Conservation (phyloP, 2,888 invertebrate species). For the Cheiracanthium punctorium region DNA sequence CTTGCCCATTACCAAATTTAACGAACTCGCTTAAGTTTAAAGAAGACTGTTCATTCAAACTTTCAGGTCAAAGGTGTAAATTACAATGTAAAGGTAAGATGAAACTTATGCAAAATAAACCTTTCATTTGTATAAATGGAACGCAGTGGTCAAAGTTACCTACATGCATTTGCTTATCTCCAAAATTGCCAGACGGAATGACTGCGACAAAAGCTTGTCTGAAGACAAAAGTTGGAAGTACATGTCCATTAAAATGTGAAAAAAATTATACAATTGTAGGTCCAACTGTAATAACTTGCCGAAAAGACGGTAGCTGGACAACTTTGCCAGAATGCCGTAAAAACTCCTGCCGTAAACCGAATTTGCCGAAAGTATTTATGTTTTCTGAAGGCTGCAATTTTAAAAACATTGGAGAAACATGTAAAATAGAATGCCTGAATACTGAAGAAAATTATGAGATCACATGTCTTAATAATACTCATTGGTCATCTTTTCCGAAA, state of each 20-base stretch:
- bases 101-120: not conserved
- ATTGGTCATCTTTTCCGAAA: constrained; percentile 26
- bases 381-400: not conserved
- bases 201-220: not conserved
- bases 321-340: not conserved
- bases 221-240: not conserved
- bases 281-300: not conserved
- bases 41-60: not conserved
- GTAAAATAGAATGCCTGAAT: not conserved
- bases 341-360: not conserved
- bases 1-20: constrained; percentile 11
- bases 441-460: not conserved
- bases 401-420: not conserved
- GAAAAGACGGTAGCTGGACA: not conserved
- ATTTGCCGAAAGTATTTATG: not conserved
- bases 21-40: not conserved
- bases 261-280: not conserved
- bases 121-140: not conserved
- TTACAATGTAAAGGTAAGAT: not conserved
- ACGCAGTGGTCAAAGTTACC: constrained; percentile 1
- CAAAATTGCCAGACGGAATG: not conserved
- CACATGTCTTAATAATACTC: not conserved
- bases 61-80: not conserved
- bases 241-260: constrained; percentile 3
- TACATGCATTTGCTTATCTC: constrained; percentile 13